phyloP scores from a whole-genome alignment of 2,797 vertebrate genomes.

The Tragopan temminckii region DNA sequence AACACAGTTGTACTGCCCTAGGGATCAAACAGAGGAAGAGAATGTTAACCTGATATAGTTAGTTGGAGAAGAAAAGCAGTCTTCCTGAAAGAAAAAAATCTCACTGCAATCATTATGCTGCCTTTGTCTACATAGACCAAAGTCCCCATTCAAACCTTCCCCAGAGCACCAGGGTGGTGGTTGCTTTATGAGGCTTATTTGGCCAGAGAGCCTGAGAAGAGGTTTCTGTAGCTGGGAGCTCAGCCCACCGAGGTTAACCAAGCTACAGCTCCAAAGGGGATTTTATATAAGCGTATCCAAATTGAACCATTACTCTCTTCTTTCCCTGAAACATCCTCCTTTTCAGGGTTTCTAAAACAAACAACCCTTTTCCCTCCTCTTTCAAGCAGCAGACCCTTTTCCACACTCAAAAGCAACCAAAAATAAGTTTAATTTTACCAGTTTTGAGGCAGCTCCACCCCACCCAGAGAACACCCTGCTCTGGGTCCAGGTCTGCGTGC shows the following conservation, averaged over 20 bases:
- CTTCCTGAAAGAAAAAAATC: not conserved
- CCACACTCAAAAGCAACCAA: not conserved
- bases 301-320: not conserved
- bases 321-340: constrained; percentile 25
- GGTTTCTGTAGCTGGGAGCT: not conserved
- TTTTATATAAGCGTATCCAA: constrained; percentile 28
- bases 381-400: not conserved
- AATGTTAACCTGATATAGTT: not conserved
- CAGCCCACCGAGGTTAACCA: constrained; percentile 60
- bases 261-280: constrained; percentile 61
- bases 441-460: not conserved
- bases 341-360: not conserved
- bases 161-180: not conserved
- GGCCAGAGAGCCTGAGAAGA: not conserved
- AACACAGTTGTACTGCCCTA: not conserved
- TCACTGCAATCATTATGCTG: not conserved
- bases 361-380: fast-evolving
- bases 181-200: not conserved
- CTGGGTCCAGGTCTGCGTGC: not conserved
- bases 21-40: not conserved
- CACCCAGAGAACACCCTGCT: not conserved
- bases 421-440: not conserved
- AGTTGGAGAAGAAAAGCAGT: not conserved
- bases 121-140: not conserved
- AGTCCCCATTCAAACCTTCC: not conserved